phyloP scores from a whole-genome alignment of 1,140 invertebrate genomes.

The Mylabris phalerata region DNA sequence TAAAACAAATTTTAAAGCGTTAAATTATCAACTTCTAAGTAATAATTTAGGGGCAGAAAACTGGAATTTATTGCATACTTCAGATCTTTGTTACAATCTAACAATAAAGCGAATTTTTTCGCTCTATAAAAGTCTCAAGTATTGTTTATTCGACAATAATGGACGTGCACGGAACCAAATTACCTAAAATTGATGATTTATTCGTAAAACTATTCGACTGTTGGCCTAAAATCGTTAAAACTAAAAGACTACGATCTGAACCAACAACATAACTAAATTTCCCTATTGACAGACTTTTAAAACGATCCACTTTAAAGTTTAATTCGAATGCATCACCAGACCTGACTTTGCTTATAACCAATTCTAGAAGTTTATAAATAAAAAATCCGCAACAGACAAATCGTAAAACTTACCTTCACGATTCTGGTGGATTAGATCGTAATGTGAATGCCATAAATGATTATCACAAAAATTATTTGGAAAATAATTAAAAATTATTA shows the following conservation, averaged over 20 bases:
- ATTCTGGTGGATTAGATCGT: conserved; percentile 13
- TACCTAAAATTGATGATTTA: background rate
- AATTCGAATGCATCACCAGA: conserved; percentile 11
- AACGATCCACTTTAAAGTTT: conserved; percentile 13
- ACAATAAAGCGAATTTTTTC: too few relatives aligned
- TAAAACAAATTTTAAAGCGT: too few relatives aligned
- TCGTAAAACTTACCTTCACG: conserved; percentile 20
- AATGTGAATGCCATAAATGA: conserved; percentile 19
- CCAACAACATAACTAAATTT: conserved; percentile 21
- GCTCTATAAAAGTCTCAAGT: too few relatives aligned
- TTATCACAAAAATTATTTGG: conserved; percentile 14
- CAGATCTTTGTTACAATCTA: too few relatives aligned
- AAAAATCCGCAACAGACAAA: background rate
- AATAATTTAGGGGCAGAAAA: too few relatives aligned
- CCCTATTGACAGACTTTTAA: conserved; percentile 21
- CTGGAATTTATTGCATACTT: too few relatives aligned
- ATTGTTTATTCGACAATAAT: background rate
- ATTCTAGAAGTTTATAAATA: conserved; percentile 19
- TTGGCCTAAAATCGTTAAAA: background rate
- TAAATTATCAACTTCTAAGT: too few relatives aligned
- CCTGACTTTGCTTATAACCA: conserved; percentile 21
- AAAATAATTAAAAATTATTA: conserved; percentile 8
- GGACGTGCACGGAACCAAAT: conserved; percentile 1
- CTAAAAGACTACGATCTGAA: background rate
- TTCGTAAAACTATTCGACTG: conserved; percentile 7